Conservation (phyloP, 2,113 vertebrate genomes). For the Chunga burmeisteri region DNA sequence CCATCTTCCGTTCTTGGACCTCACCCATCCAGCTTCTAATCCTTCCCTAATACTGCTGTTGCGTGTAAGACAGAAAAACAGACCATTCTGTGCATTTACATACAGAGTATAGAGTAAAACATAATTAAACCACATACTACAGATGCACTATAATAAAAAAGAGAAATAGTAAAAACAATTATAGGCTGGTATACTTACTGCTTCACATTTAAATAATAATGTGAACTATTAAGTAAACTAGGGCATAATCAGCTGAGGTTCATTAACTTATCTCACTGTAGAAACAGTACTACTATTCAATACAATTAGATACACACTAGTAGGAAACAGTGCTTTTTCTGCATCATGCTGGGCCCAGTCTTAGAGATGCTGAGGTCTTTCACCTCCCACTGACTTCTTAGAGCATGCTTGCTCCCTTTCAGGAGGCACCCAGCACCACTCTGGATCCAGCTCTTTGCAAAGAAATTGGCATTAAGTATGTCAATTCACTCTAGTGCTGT, state of each 20-base stretch:
- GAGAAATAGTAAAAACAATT: slow-evolving; percentile 63
- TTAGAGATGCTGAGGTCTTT: slow-evolving; percentile 3
- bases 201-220: slow-evolving; percentile 71
- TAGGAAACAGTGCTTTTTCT: background rate
- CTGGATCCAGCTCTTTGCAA: background rate
- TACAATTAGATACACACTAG: slow-evolving; percentile 47
- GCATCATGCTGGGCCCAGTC: background rate
- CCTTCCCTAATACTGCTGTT: background rate
- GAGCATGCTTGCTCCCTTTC: background rate
- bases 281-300: slow-evolving; percentile 56
- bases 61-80: background rate
- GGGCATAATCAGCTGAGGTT: slow-evolving; percentile 67
- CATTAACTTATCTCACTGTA: slow-evolving; percentile 69
- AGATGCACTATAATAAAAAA: slow-evolving; percentile 59
- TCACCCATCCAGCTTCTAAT: background rate
- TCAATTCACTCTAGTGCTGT: background rate
- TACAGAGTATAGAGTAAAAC: slow-evolving; percentile 40
- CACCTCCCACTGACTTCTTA: background rate
- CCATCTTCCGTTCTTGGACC: background rate
- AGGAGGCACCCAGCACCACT: background rate
- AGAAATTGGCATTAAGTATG: background rate
- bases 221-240: slow-evolving; percentile 71
- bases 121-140: slow-evolving; percentile 57
- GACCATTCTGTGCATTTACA: slow-evolving; percentile 40
- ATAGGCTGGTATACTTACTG: slow-evolving; percentile 57